Conservation (phyloP, 2,888 invertebrate genomes). For the Dilophus febrilis region DNA sequence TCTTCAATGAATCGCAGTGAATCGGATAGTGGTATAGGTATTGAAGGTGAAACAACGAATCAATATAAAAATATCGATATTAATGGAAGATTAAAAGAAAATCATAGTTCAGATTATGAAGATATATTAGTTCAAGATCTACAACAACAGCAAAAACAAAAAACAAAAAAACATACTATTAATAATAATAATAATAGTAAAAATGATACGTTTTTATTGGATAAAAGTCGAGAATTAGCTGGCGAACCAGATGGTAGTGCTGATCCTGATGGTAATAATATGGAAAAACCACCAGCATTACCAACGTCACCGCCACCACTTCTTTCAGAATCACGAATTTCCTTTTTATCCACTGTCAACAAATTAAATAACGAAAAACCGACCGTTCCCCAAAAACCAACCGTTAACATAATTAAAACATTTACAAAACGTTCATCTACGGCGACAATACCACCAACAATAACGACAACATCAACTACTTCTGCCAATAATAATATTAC, state of each 20-base stretch:
- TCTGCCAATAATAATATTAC: no score
- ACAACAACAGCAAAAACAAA: conserved; percentile 10
- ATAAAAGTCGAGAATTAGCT: conserved; percentile 56
- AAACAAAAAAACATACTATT: conserved; percentile 2
- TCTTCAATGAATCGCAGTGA: conserved; percentile 30
- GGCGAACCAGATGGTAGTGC: conserved; percentile 79
- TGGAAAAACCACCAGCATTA: conserved; percentile 51
- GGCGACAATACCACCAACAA: not conserved
- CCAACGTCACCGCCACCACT: conserved; percentile 51
- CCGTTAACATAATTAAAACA: conserved; percentile 36
- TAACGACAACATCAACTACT: conserved; percentile 9
- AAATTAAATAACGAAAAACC: conserved; percentile 36
- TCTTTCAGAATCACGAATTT: conserved; percentile 39
- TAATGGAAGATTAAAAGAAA: conserved; percentile 16
- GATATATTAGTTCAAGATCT: conserved; percentile 23
- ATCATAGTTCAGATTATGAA: conserved; percentile 28
- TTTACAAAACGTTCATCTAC: conserved; percentile 34
- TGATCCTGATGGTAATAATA: conserved; percentile 54
- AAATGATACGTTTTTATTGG: conserved; percentile 33
- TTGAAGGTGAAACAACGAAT: conserved; percentile 24
- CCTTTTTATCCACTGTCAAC: conserved; percentile 44
- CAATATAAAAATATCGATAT: conserved; percentile 20
- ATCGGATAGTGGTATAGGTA: conserved; percentile 30
- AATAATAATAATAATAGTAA: no score
- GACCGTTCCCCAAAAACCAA: conserved; percentile 54